Conservation (phyloP, 1,140 invertebrate species). For the Pogonomyrmex californicus region DNA sequence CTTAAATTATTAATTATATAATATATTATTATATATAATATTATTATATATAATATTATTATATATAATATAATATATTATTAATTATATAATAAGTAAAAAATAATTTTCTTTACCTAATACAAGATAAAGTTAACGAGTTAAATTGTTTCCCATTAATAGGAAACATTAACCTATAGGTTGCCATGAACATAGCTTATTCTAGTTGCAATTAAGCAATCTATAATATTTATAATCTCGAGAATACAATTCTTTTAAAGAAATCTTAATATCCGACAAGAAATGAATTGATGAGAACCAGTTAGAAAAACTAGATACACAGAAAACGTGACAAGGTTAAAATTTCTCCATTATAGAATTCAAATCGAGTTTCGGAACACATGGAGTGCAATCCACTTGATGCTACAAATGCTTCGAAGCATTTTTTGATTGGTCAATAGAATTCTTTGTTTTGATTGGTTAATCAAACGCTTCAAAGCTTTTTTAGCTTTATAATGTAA, state of each 20-base stretch:
- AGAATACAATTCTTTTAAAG: neutral
- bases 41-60: too few species aligned
- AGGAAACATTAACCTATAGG: conserved; percentile 25
- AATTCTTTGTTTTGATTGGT: too few species aligned
- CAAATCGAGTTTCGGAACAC: too few species aligned
- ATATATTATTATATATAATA: too few species aligned
- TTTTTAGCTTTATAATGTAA: too few species aligned
- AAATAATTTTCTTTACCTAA: conserved; percentile 44
- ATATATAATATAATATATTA: too few species aligned
- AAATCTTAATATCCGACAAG: neutral
- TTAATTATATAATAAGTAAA: neutral
- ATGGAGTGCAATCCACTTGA: too few species aligned
- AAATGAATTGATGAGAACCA: neutral
- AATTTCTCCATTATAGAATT: neutral
- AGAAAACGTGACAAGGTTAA: neutral
- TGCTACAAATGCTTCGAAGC: too few species aligned
- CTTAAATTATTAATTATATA: neutral
- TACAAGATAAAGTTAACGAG: neutral
- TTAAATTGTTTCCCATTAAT: neutral
- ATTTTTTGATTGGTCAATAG: too few species aligned
- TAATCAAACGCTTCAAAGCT: too few species aligned
- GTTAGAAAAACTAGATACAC: neutral
- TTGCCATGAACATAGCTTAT: conserved; percentile 19
- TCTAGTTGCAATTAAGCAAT: neutral
- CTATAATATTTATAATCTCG: neutral